Conservation (phyloP, 2,888 invertebrate genomes). For the Molorchus minor region DNA sequence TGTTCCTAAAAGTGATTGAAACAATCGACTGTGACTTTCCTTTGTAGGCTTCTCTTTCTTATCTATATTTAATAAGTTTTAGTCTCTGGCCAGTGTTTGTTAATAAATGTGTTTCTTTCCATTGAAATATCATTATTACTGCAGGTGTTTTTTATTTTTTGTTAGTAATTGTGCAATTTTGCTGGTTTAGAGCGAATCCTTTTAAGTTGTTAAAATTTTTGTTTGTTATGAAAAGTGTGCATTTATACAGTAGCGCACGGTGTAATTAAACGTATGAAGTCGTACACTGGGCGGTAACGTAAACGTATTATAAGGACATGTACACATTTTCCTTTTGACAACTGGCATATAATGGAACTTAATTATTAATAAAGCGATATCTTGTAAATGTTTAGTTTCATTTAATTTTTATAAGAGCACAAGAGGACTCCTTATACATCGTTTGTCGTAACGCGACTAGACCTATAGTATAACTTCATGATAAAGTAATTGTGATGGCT, state of each 20-base stretch:
- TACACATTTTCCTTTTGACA: too few species aligned
- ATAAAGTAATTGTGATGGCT: conserved; percentile 33
- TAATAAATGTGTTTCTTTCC: conserved; percentile 11
- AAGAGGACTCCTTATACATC: conserved; percentile 22
- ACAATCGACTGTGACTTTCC: conserved; percentile 32
- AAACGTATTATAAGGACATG: conserved; percentile 6
- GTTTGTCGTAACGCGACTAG: conserved; percentile 31
- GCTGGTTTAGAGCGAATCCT: conserved; percentile 18
- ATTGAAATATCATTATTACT: conserved; percentile 1
- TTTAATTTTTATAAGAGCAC: too few species aligned
- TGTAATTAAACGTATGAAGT: conserved; percentile 6
- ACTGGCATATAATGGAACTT: too few species aligned
- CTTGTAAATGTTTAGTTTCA: too few species aligned
- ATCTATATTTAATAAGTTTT: conserved; percentile 13
- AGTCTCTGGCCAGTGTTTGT: conserved; percentile 31
- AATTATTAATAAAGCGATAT: too few species aligned
- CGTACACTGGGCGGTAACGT: background rate
- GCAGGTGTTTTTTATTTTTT: conserved; percentile 14
- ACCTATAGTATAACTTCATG: conserved; percentile 19
- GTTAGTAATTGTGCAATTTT: conserved; percentile 28
- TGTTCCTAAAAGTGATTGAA: conserved; percentile 26
- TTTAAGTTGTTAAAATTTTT: conserved; percentile 5
- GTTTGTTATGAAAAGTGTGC: conserved; percentile 5
- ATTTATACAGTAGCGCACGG: background rate
- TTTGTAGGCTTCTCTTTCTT: conserved; percentile 27